Evolutionary conservation across 2,888 invertebrate genomes (phyloP).

Genomic region (Leuctra nigra): DNA sequence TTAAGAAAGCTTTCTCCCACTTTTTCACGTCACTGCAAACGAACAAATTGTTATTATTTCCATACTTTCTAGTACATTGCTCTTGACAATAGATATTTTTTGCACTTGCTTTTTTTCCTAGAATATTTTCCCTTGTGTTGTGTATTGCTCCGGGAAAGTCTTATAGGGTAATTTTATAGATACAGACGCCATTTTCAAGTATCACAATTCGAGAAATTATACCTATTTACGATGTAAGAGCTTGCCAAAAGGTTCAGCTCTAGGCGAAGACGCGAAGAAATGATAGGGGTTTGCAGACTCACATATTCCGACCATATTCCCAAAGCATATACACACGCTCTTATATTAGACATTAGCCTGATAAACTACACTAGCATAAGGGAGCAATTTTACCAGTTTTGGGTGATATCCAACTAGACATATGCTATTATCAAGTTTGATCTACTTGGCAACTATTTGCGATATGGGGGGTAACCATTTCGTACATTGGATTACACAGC

Average conservation of each 20-base stretch:
- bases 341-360: constrained; percentile 18
- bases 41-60: constrained; percentile 5
- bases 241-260: constrained; percentile 14
- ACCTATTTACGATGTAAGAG: constrained; percentile 16
- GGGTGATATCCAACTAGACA: constrained; percentile 17
- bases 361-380: constrained; percentile 15
- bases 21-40: not conserved
- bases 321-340: not conserved
- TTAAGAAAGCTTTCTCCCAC: not conserved
- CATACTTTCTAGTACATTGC: constrained; percentile 11
- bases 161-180: constrained; percentile 8
- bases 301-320: constrained; percentile 1
- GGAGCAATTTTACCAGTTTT: constrained; percentile 13
- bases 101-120: not conserved
- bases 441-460: constrained; percentile 18
- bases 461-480: constrained; percentile 7
- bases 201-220: constrained; percentile 12
- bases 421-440: constrained; percentile 20
- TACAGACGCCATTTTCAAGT: constrained; percentile 11
- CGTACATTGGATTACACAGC: constrained; percentile 12
- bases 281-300: constrained; percentile 9
- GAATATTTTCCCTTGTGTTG: not conserved
- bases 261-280: not conserved
- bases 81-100: not conserved
- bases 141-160: not conserved